Base-by-base conservation (phyloP, 1,140 invertebrate genomes). In the Delia radicum region DNA sequence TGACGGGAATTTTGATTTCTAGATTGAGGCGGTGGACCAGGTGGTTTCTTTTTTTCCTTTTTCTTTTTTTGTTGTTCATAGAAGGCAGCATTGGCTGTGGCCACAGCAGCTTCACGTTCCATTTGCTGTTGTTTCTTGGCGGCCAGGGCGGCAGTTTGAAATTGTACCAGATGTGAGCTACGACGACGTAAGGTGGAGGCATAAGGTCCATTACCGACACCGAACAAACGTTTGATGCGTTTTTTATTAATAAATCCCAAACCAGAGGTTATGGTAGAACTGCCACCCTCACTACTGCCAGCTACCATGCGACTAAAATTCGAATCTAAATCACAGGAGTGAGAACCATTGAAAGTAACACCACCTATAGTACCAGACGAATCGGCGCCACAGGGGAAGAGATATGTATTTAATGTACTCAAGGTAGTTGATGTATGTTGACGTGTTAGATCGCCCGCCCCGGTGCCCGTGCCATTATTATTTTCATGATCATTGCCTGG, bases 351-450 rank as follows among this genome's bases (percentile, higher is more conserved):
- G 31, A 80, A 78, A 12, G 79, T 80, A 26, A 75, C 77, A 7
- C 77, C 80, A 12, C 80, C 80, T 28, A 81, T 78, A 29, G 80
- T 82, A 75, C 80, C 80, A 2, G 81, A 80, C 8, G 82, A 84
- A 61, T 84, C 82, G 71, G 82, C 79, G 37, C 83, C 83, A 28
- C 83, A 77, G 78, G 72, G 83, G 62, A 85, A 85, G 5, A 85
- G 83, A 85, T 85, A 85, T 85, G 83, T 85, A 48, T 85, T 85
- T 10, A 85, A 77, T 15, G 83, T 85, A 78, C 83, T 85, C 29
- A 85, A 71, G 3, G 83, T 85, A 2, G 83, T 83, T 42, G 83
- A 83, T 6, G 83, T 85, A 18, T 33, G 76, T 46, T 76, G 77
- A n/a, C 77, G 79, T 55, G 69, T 69, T 13, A 77, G 31, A 63